Conservation (phyloP, 1,140 invertebrate genomes). For the Cheumatopsyche charites region DNA sequence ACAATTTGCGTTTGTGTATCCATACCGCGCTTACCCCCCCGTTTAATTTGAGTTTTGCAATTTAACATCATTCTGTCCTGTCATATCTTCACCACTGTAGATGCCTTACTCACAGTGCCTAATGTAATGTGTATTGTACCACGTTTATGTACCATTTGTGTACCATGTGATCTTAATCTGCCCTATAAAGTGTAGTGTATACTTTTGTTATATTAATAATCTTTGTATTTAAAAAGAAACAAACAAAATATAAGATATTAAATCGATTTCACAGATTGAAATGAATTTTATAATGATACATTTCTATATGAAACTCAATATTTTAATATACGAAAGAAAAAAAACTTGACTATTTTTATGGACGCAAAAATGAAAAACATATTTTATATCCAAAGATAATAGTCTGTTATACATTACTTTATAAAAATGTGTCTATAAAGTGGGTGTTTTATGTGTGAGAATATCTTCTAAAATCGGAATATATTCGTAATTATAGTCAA, state of each 20-base stretch:
- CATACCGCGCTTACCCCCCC: background rate
- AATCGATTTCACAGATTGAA: conserved; percentile 40
- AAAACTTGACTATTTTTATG: conserved; percentile 43
- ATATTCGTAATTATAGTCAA: conserved; percentile 38
- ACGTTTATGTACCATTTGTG: conserved; percentile 57
- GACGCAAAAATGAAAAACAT: conserved; percentile 31
- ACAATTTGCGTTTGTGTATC: too few species aligned
- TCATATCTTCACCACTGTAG: conserved; percentile 61
- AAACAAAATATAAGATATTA: conserved; percentile 41
- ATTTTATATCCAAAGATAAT: conserved; percentile 35
- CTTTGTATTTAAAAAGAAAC: conserved; percentile 44
- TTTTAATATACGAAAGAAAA: conserved; percentile 41
- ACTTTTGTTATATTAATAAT: conserved; percentile 48
- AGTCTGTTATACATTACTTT: conserved; percentile 24
- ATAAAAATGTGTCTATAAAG: conserved; percentile 27
- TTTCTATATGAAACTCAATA: conserved; percentile 40
- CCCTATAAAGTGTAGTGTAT: conserved; percentile 48
- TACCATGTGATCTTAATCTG: conserved; percentile 50
- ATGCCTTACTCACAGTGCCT: conserved; percentile 65
- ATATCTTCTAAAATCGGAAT: conserved; percentile 31
- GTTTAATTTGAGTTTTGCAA: conserved; percentile 1
- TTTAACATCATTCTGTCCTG: conserved; percentile 44
- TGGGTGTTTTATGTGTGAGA: conserved; percentile 36
- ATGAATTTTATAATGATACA: conserved; percentile 43
- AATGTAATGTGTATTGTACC: conserved; percentile 57